Base-by-base conservation (phyloP, 2,888 invertebrate species). In the Xanthorhoe designata region DNA sequence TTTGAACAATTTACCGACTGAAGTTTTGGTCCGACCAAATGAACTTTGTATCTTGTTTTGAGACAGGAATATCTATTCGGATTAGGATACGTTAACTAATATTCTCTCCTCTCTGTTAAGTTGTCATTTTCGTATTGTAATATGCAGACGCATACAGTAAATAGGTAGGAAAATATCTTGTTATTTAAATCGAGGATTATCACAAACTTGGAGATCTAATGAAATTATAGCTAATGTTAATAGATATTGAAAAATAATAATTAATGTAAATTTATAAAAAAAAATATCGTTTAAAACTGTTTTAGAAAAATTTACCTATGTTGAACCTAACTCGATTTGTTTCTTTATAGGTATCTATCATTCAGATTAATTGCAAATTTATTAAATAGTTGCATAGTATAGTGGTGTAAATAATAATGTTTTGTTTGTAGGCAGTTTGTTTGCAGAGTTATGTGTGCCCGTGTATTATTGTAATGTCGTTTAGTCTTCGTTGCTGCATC, bases 261-360 rank as follows among this genome's bases (percentile, higher is more conserved):
- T 79, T 82, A 84, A 84, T 91, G 88, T 92, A 91, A 89, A 87
- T 85, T 87, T 85, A 84, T 82, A 84, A 78, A 82, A 47, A n/a
- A 24, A 79, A 82, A 82, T 89, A 91, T 90, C 83, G 89, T 91
- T 92, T 88, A 79, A 59, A 86, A 89, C 84, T 90, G 90, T 93
- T 92, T 92, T 93, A 93, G 93, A 93, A 89, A 92, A 93, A 92
- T 93, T 90, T 93, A 93, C 93, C 92, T 93, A 86, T 85, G 93
- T 93, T 93, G 83, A 89, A 87, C 81, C 84, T 87, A 85, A 84
- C 85, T 89, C 84, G 77, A 84, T 90, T 92, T 85, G 77, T 90
- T 91, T 91, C 84, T 82, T 80, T 78, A 82, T 82, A 24, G n/a
- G n/a, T 24, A 81, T 82, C 78, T 83, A 80, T 86, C 86, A 86